Evolutionary conservation across 2,888 invertebrate species (phyloP).

Genomic region (Conops quadrifasciatus): DNA sequence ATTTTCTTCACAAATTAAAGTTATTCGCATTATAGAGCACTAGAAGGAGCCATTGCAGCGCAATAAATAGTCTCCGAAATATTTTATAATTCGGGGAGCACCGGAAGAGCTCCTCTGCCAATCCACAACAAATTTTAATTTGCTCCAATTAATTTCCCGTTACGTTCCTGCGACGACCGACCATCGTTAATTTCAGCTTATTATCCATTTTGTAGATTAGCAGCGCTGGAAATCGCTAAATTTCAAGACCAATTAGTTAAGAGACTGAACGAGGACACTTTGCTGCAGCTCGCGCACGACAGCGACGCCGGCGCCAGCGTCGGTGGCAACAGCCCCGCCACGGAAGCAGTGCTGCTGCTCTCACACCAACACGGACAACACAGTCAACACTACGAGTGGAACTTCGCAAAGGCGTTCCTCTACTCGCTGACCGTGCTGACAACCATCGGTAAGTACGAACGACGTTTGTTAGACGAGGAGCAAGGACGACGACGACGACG

Average conservation of each 20-base stretch:
- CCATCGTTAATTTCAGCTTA: slow-evolving; percentile 9
- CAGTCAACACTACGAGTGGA: slow-evolving; percentile 75
- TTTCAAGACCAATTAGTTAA: slow-evolving; percentile 86
- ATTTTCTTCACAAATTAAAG: no score
- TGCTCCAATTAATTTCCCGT: no score
- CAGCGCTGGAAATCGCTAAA: slow-evolving; percentile 67
- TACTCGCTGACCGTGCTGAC: slow-evolving; percentile 94
- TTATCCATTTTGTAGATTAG: slow-evolving; percentile 55
- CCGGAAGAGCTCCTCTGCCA: no score
- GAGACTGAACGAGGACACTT: slow-evolving; percentile 80
- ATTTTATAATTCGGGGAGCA: no score
- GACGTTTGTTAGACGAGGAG: no score
- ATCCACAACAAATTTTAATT: no score
- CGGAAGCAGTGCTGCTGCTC: slow-evolving; percentile 63
- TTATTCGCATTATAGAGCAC: no score
- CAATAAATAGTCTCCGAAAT: no score
- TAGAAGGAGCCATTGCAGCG: no score
- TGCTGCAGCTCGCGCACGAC: slow-evolving; percentile 70
- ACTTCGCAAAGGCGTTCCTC: slow-evolving; percentile 88
- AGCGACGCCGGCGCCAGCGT: slow-evolving; percentile 59
- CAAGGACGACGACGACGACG: no score
- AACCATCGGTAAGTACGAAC: slow-evolving; percentile 78
- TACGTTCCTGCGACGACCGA: neutral
- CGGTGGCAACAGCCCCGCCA: slow-evolving; percentile 59
- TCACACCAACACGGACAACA: slow-evolving; percentile 59